Evolutionary conservation across 2,888 invertebrate genomes (phyloP).

Genomic region (Boloria euphrosyne): DNA sequence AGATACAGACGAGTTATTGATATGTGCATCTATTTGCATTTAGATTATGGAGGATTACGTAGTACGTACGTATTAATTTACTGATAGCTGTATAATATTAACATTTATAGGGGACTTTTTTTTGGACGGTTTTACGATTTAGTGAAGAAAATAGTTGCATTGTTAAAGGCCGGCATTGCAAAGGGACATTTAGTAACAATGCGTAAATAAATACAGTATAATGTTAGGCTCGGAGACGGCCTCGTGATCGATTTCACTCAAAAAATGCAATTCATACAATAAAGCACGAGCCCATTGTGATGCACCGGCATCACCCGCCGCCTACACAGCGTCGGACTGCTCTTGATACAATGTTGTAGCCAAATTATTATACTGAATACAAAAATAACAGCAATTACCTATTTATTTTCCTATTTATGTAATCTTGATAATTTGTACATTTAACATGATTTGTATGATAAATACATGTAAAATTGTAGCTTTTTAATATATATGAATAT

Average conservation of each 20-base stretch:
- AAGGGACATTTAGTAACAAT: constrained; percentile 51
- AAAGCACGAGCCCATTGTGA: constrained; percentile 72
- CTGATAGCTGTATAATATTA: constrained; percentile 3
- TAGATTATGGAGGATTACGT: constrained; percentile 16
- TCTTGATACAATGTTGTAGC: constrained; percentile 54
- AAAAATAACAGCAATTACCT: too few species aligned
- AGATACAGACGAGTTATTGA: constrained; percentile 26
- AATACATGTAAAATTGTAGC: too few species aligned
- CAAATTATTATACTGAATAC: too few species aligned
- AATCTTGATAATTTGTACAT: too few species aligned
- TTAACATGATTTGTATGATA: too few species aligned
- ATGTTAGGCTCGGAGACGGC: constrained; percentile 49
- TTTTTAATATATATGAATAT: too few species aligned
- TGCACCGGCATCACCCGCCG: constrained; percentile 64
- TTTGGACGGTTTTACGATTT: constrained; percentile 8
- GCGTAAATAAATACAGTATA: constrained; percentile 68
- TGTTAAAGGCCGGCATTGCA: constrained; percentile 28
- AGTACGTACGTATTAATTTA: constrained; percentile 20
- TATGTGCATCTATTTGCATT: constrained; percentile 33
- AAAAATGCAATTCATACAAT: constrained; percentile 77
- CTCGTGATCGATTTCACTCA: constrained; percentile 74
- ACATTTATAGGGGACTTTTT: constrained; percentile 12
- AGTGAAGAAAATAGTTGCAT: constrained; percentile 7
- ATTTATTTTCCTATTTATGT: too few species aligned
- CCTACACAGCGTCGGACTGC: constrained; percentile 43